Conservation (phyloP, 2,113 vertebrate species). For the Tylochromis polylepis region DNA sequence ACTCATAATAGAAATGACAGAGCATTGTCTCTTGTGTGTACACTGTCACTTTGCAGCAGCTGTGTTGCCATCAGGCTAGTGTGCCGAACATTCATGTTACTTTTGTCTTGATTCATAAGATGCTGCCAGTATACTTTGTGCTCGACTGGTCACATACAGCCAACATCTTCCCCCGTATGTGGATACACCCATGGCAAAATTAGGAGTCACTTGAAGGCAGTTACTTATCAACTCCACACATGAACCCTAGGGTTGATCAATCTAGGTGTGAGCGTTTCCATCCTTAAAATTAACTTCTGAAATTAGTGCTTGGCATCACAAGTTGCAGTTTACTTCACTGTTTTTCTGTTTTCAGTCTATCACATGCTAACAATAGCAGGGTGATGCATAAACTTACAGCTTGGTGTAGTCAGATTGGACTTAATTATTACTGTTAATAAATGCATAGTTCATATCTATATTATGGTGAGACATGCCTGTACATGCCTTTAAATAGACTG, state of each 20-base stretch:
- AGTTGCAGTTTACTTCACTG: background rate
- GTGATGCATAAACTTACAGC: background rate
- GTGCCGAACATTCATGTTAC: too few relatives aligned
- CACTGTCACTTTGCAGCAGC: background rate
- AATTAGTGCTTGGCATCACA: accelerated
- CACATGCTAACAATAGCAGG: background rate
- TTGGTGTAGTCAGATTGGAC: too few relatives aligned
- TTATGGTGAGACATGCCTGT: background rate
- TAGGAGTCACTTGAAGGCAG: too few relatives aligned
- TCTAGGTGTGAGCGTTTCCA: accelerated
- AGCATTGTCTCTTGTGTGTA: too few relatives aligned
- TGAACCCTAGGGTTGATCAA: background rate
- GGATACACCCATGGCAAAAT: too few relatives aligned
- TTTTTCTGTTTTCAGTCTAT: background rate
- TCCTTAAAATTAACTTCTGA: accelerated
- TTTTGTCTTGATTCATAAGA: background rate
- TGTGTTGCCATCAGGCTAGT: accelerated
- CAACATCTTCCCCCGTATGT: too few relatives aligned
- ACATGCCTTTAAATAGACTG: background rate
- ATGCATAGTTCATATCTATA: background rate
- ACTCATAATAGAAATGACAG: background rate
- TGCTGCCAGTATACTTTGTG: too few relatives aligned
- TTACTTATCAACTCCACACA: too few relatives aligned
- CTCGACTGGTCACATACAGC: too few relatives aligned
- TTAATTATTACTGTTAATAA: background rate